Percentiles rank a stretch among this genome's conserved stretches.
Conservation (phyloP, 2,797 vertebrate genomes). For the Delichon dasypus region DNA sequence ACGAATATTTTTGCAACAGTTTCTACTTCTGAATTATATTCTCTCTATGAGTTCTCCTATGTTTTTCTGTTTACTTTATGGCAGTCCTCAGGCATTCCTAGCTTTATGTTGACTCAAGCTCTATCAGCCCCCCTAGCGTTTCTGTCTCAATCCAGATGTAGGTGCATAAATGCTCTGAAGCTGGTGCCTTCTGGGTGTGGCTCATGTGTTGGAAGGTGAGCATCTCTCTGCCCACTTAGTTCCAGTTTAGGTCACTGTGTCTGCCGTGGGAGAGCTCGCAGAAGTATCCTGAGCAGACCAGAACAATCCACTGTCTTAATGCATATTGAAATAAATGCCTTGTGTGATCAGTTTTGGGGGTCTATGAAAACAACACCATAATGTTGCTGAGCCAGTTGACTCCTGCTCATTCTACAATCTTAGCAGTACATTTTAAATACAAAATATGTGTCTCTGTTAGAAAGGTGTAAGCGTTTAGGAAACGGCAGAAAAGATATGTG, state of each 20-base stretch:
- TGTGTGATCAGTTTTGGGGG: neutral
- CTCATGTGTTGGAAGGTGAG: neutral
- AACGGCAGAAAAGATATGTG: neutral
- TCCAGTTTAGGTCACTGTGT: neutral
- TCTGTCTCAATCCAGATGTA: neutral
- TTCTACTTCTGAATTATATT: neutral
- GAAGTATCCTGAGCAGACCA: neutral
- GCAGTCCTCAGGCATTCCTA: neutral
- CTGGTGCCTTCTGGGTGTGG: neutral
- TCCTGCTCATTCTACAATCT: neutral
- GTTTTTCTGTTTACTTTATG: neutral
- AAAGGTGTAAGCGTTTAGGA: neutral
- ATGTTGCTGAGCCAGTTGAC: neutral
- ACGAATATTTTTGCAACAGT: neutral
- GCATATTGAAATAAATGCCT: neutral
- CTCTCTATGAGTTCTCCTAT: neutral
- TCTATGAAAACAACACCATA: neutral
- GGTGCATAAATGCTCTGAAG: neutral
- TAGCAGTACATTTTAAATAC: conserved; percentile 25
- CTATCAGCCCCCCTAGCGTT: neutral
- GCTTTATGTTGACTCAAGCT: neutral
- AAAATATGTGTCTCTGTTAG: neutral
- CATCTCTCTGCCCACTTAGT: neutral
- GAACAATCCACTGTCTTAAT: neutral
- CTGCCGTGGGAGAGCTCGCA: neutral